Conservation (phyloP, 2,888 invertebrate species). For the Panzeria rudis region DNA sequence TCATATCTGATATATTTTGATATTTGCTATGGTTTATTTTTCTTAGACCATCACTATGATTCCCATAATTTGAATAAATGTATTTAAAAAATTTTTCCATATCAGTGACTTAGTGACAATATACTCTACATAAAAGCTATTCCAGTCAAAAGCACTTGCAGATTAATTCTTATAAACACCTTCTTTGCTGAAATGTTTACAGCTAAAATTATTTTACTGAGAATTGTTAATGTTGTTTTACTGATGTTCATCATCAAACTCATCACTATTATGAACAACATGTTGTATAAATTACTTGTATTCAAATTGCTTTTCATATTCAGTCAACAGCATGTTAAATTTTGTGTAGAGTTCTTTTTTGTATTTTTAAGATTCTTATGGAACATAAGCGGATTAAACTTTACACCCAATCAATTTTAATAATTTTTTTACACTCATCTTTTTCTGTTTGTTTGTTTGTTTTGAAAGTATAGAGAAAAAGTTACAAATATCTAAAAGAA, state of each 20-base stretch:
- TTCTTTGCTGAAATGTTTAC: slow-evolving; percentile 24
- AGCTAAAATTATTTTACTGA: slow-evolving; percentile 28
- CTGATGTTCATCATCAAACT: background rate
- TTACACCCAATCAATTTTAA: slow-evolving; percentile 62
- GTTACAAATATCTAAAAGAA: background rate
- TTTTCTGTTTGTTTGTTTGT: slow-evolving; percentile 22
- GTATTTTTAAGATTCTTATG: slow-evolving; percentile 54
- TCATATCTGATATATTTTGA: too few relatives aligned
- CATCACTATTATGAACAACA: slow-evolving; percentile 30
- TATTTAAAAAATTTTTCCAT: too few relatives aligned
- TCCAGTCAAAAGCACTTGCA: background rate
- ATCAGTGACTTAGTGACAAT: too few relatives aligned
- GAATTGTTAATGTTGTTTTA: slow-evolving; percentile 10
- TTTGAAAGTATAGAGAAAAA: slow-evolving; percentile 16
- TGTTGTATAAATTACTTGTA: slow-evolving; percentile 42
- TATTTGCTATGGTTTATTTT: too few relatives aligned
- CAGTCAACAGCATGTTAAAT: slow-evolving; percentile 45
- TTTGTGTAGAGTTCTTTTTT: slow-evolving; percentile 48
- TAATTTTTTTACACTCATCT: slow-evolving; percentile 22
- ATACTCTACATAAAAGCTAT: background rate
- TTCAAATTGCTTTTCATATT: slow-evolving; percentile 47
- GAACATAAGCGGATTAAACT: slow-evolving; percentile 64
- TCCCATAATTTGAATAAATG: too few relatives aligned
- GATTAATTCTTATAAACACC: background rate
- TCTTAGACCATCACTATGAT: too few relatives aligned